Evolutionary conservation across 2,888 invertebrate species (phyloP), one percentile per base, ranked within the genome.

Genomic region (Chrysolina haemoptera): DNA sequence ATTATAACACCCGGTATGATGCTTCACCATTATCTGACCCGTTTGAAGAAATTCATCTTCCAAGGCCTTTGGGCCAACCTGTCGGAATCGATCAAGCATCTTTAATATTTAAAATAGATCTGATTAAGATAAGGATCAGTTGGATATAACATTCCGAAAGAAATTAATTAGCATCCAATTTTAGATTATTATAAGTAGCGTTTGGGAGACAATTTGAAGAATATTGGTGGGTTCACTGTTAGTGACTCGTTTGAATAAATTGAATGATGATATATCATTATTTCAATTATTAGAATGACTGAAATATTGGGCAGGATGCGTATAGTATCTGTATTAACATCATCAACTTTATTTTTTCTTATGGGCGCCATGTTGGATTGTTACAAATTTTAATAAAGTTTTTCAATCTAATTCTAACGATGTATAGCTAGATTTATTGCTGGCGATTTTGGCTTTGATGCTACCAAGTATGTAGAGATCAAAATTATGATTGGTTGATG

Each of bases 1-100:
- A 59, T 59, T 59, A 59, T 59, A 27, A 59, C 59, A 59, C 59
- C 35, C n/a, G 59, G 27, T 59, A n/a, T 35, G 35, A 22, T 59
- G 35, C 9, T 27, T 59, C 3, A 5, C 27, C 12, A n/a, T 35
- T 35, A 59, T n/a, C 1, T 0, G 59, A 35, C 27, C 59, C n/a
- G 59, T 27, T 59, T 8, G 59, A 8, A 59, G 59, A 59, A n/a
- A 59, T 59, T 2, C 8, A 59, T 59, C 22, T 27, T 59, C 35
- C n/a, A 35, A 59, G n/a, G 59, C 59, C 59, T 59, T 27, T n/a
- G n/a, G 59, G 59, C 59, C 14, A 27, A 27, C 27, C 16, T 35
- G 59, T 59, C 59, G 59, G 27, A n/a, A 35, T 14, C 27, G 6
- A 59, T 59, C 8, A 35, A 59, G 35, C 8, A 35, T 59, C 59